Evolutionary conservation across 2,888 invertebrate species (phyloP), one percentile per base, ranked within the genome.

Genomic region (Tachina lurida): DNA sequence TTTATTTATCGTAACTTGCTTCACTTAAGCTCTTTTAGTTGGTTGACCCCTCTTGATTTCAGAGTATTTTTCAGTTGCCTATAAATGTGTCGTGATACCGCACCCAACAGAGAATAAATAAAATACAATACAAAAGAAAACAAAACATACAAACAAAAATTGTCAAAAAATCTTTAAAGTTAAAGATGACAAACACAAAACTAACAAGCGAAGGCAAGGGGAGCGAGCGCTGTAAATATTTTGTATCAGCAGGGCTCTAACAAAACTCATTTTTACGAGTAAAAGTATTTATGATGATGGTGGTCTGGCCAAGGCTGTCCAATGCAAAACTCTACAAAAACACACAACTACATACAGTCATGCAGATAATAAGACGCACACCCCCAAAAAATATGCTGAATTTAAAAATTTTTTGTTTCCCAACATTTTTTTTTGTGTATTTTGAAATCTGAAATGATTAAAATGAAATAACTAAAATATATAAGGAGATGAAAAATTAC

Each of bases 1-100:
- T 54, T 47, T 54, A 15, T 62, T 15, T 8, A n/a, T n/a, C n/a
- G n/a, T n/a, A 13, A 39, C 43, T 70, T 47, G n/a, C 65, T 67
- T 49, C 19, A 47, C 49, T 71, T 39, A 19, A 78, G 31, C 73
- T 68, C n/a, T n/a, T n/a, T 63, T 9, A 75, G 39, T 79, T 58
- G 47, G 56, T 22, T 73, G 79, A 45, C 7, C 31, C 31, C 31
- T 70, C 47, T 78, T 62, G 43, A 19, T 22, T 68, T 68, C n/a
- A 60, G 0, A 31, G 31, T 17, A 45, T 70, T 63, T 65, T 52
- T 60, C 9, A 9, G 19, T 49, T 74, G 74, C 68, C 74, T 47
- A 39, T 47, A 70, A 75, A 62, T 81, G 62, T 47, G 47, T 49
- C 41, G 47, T 43, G 62, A 62, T 80, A 68, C 84, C 76, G 80